Percentiles rank a stretch among this genome's conserved stretches.
Conservation (phyloP, 2,888 invertebrate genomes). For the Melieria omissa region DNA sequence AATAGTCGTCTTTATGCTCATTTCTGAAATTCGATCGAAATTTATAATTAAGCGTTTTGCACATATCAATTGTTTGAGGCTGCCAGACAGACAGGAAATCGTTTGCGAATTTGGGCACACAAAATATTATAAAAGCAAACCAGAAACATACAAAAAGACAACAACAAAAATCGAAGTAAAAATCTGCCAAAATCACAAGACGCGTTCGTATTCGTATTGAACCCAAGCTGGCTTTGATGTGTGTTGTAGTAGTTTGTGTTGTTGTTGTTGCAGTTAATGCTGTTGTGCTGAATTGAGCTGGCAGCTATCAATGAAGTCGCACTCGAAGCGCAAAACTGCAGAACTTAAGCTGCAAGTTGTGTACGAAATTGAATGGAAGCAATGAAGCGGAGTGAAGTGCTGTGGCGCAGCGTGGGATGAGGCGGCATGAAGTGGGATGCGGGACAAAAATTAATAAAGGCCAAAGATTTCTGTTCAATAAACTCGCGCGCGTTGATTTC, state of each 20-base stretch:
- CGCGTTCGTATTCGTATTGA: too few relatives aligned
- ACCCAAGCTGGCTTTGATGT: too few relatives aligned
- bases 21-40: slow-evolving; percentile 42
- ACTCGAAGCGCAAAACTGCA: too few relatives aligned
- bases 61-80: slow-evolving; percentile 41
- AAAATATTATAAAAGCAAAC: slow-evolving; percentile 1
- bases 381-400: too few relatives aligned
- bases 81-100: slow-evolving; percentile 5
- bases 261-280: too few relatives aligned
- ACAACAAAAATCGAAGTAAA: neutral
- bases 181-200: neutral
- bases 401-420: too few relatives aligned
- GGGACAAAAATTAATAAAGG: neutral
- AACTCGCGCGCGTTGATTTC: neutral
- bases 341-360: too few relatives aligned
- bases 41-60: slow-evolving; percentile 35
- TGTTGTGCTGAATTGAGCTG: too few relatives aligned
- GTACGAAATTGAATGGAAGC: too few relatives aligned
- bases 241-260: too few relatives aligned
- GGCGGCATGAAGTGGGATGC: too few relatives aligned
- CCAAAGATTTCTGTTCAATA: neutral
- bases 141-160: neutral
- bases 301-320: too few relatives aligned
- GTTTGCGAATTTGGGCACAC: neutral
- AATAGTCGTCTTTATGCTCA: neutral